These are phyloP conservation scores for Lophius americanus DNA, from an alignment of 2,797 vertebrate species.

Conservation along the genomic window DNA sequence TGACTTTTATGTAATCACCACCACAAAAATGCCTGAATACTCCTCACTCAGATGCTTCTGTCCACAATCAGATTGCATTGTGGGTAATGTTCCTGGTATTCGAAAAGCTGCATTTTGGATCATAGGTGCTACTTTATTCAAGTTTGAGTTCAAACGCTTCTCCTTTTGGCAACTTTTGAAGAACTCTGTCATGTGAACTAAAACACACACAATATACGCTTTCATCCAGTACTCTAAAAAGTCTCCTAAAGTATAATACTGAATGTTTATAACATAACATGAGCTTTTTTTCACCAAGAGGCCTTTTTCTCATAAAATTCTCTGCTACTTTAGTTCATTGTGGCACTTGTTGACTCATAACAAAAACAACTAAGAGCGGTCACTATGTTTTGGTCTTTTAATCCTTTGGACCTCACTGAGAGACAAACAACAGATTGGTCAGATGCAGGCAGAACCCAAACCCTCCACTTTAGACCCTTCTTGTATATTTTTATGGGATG, in stretches of 20 bases:
- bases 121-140: conserved; percentile 37
- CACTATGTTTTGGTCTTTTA: conserved; percentile 39
- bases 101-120: conserved; percentile 10
- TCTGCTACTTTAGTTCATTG: conserved; percentile 12
- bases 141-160: conserved; percentile 42
- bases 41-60: conserved; percentile 31
- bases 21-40: conserved; percentile 32
- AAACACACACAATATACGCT: conserved; percentile 5
- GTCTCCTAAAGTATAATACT: conserved; percentile 31
- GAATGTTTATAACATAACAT: conserved; percentile 27
- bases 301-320: conserved; percentile 4
- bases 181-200: conserved; percentile 12
- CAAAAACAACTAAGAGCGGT: conserved; percentile 19
- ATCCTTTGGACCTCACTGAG: conserved; percentile 43
- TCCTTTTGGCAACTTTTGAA: conserved; percentile 38
- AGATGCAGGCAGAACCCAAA: conserved; percentile 39
- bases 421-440: conserved; percentile 46
- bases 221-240: neutral
- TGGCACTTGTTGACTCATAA: conserved; percentile 19
- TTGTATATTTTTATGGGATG: conserved; percentile 13
- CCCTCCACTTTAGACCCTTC: neutral
- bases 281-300: conserved; percentile 11
- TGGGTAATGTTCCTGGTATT: conserved; percentile 5
- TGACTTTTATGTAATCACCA: conserved; percentile 36
- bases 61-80: conserved; percentile 32